phyloP scores from a whole-genome alignment of 2,797 vertebrate species.

The Pteropus rufus region DNA sequence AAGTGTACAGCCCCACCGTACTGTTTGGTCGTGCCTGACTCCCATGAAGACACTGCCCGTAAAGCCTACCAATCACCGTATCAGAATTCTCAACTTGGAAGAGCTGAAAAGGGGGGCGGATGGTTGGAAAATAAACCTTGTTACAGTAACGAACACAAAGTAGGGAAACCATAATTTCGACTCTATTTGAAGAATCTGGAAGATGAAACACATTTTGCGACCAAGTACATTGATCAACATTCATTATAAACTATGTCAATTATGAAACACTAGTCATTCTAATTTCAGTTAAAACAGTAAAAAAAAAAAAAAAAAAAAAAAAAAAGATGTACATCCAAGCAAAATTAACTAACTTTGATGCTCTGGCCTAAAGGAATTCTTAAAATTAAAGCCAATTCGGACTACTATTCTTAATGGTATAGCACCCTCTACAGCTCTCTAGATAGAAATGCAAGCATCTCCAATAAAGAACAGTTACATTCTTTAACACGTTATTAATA shows the following conservation, averaged over 20 bases:
- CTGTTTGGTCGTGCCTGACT: not conserved
- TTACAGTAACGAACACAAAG: not conserved
- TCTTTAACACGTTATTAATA: conserved; percentile 2
- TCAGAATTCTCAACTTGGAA: not conserved
- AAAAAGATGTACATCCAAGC: not conserved
- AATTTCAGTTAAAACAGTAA: conserved; percentile 14
- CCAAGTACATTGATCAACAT: not conserved
- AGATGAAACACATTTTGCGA: conserved; percentile 16
- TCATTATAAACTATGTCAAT: not conserved
- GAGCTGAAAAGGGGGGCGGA: not conserved
- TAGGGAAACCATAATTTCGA: not conserved
- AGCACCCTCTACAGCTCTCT: conserved; percentile 70
- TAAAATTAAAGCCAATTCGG: not conserved
- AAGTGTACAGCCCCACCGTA: not conserved
- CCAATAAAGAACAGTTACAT: not conserved
- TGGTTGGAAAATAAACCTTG: not conserved
- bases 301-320: not conserved
- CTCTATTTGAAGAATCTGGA: conserved; percentile 3
- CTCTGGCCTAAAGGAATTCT: not conserved
- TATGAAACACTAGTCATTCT: not conserved
- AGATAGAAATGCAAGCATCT: conserved; percentile 31
- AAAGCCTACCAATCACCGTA: not conserved
- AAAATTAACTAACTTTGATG: not conserved
- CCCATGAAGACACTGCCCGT: not conserved
- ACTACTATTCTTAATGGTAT: conserved; percentile 23